Conservation (phyloP, 2,797 vertebrate genomes). For the Vespertilio murinus region DNA sequence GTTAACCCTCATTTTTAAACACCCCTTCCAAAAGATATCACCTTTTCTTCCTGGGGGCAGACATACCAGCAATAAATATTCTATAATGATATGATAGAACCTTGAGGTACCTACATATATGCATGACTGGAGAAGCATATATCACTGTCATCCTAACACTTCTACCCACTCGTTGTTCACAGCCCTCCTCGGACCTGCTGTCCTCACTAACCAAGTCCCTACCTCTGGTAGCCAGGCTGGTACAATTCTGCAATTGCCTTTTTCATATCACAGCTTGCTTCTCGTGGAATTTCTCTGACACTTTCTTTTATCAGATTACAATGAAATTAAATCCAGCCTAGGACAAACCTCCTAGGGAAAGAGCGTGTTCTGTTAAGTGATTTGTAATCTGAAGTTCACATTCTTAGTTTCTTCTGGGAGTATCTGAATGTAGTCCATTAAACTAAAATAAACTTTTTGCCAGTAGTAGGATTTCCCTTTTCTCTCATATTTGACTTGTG, state of each 20-base stretch:
- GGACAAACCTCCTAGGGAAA: not conserved
- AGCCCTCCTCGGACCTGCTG: not conserved
- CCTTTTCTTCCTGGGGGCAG: conserved; percentile 49
- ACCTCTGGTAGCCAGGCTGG: not conserved
- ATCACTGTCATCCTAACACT: not conserved
- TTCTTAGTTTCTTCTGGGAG: not conserved
- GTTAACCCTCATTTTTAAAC: conserved; percentile 58
- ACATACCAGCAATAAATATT: conserved; percentile 58
- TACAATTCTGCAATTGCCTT: not conserved
- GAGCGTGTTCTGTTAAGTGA: not conserved
- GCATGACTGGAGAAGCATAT: not conserved
- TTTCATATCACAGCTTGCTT: not conserved
- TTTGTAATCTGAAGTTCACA: conserved; percentile 41
- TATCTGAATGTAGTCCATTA: conserved; percentile 28
- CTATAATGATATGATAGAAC: not conserved
- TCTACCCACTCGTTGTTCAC: not conserved
- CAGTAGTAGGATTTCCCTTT: not conserved
- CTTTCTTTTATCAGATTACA: not conserved
- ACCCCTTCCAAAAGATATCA: conserved; percentile 40
- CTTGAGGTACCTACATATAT: conserved; percentile 31
- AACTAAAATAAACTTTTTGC: conserved; percentile 35
- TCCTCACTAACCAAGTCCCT: not conserved
- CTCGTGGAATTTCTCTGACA: conserved; percentile 2
- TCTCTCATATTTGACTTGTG: not conserved
- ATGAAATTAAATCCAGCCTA: conserved; percentile 18